Conservation (phyloP, 2,888 invertebrate species). For the Leuctra nigra region DNA sequence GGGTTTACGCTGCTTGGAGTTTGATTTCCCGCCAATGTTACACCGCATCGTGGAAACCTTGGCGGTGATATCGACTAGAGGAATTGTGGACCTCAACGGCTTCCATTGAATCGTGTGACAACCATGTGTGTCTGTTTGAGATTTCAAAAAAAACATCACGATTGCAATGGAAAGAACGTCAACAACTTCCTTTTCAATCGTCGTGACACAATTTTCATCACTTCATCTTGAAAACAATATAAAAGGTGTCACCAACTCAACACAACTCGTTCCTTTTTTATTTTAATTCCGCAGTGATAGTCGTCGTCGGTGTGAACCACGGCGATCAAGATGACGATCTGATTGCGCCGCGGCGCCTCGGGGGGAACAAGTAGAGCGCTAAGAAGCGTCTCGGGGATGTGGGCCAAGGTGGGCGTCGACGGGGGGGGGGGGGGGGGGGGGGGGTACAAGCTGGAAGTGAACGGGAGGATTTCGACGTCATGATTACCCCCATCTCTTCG, state of each 20-base stretch:
- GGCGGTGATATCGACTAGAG: background rate
- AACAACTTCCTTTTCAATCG: too few relatives aligned
- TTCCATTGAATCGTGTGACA: background rate
- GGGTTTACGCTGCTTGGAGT: conserved; percentile 7
- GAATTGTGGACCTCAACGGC: too few relatives aligned
- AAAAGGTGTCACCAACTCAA: too few relatives aligned
- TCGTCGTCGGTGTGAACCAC: too few relatives aligned
- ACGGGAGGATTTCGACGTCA: conserved; percentile 16
- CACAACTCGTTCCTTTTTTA: too few relatives aligned
- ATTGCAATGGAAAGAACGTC: too few relatives aligned
- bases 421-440: conserved; percentile 2
- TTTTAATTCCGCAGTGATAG: too few relatives aligned
- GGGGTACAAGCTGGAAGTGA: conserved; percentile 10
- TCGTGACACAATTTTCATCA: too few relatives aligned
- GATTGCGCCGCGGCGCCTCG: conserved; percentile 4
- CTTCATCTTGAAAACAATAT: too few relatives aligned
- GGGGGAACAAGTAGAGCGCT: conserved; percentile 12
- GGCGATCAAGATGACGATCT: conserved; percentile 3
- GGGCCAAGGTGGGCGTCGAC: background rate
- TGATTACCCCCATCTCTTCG: conserved; percentile 21
- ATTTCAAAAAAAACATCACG: too few relatives aligned
- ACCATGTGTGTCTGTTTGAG: background rate
- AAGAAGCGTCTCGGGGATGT: background rate
- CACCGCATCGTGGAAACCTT: conserved; percentile 1
- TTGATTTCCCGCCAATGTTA: conserved; percentile 8